A percentile compares a stretch with the other conserved stretches of the same genome.
phyloP scores from a whole-genome alignment of 2,797 vertebrate genomes.

The Sebastes dallii region DNA sequence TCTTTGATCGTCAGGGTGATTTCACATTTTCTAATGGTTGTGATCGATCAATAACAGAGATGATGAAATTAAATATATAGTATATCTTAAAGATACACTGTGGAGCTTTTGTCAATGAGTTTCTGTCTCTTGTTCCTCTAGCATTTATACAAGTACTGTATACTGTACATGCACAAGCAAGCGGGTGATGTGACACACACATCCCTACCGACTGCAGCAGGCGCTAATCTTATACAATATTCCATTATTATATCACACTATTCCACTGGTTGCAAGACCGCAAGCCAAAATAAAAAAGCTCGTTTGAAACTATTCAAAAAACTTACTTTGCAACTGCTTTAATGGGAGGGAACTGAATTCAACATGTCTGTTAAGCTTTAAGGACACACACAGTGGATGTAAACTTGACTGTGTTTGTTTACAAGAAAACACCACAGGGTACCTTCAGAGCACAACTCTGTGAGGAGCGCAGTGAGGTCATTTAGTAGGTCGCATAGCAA shows the following conservation, averaged over 20 bases:
- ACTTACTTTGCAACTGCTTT: neutral
- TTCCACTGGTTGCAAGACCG: neutral
- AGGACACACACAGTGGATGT: neutral
- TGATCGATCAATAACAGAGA: neutral
- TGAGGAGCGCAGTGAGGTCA: neutral
- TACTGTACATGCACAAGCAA: neutral
- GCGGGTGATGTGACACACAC: neutral
- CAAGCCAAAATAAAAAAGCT: neutral
- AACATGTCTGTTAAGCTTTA: neutral
- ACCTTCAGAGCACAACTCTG: no score
- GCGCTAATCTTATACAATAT: neutral
- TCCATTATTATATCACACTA: neutral
- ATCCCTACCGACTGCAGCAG: neutral
- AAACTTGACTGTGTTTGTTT: neutral
- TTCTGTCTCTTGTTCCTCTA: neutral
- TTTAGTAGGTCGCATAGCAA: neutral
- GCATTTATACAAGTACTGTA: neutral
- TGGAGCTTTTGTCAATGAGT: neutral
- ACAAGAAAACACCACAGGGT: neutral
- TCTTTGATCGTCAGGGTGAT: neutral
- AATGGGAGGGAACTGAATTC: neutral
- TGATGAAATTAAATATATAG: neutral
- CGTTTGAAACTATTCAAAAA: neutral
- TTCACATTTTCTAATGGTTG: neutral
- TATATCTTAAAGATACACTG: no score